A percentile compares a stretch with the other conserved stretches of the same genome.
Evolutionary conservation across 2,797 vertebrate species (phyloP).

Genomic region (Chrosomus eos): DNA sequence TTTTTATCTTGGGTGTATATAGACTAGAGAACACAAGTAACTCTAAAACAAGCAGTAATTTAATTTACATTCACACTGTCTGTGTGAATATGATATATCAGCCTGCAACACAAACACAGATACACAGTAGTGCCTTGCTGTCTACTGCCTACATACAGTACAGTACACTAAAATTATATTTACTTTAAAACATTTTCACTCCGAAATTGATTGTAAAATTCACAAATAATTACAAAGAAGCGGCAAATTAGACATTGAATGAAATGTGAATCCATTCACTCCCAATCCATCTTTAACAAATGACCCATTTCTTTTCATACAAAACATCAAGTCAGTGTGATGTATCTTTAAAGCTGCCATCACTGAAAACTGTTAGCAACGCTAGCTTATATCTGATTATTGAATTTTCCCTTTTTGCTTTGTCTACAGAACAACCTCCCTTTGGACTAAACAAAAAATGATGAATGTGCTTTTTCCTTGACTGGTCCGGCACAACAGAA

Average conservation of each 20-base stretch:
- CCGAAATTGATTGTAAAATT: background rate
- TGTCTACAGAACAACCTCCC: conserved; percentile 44
- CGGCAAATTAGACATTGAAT: no score
- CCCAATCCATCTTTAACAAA: background rate
- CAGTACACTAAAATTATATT: background rate
- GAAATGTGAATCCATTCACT: background rate
- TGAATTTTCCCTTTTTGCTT: conserved; percentile 53
- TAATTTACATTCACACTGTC: background rate
- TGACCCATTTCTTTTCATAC: background rate
- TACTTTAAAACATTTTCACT: background rate
- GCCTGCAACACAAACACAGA: conserved; percentile 2
- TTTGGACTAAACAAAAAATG: conserved; percentile 51
- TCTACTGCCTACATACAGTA: background rate
- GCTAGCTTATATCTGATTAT: conserved; percentile 37
- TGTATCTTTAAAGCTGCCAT: conserved; percentile 7
- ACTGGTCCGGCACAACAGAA: conserved; percentile 37
- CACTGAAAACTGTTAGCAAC: background rate
- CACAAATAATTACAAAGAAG: no score
- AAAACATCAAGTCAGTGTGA: background rate
- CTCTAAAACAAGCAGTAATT: background rate
- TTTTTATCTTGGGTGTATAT: background rate
- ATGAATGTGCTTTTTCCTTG: conserved; percentile 40
- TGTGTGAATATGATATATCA: background rate
- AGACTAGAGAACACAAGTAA: background rate
- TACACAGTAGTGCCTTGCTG: background rate